Evolutionary conservation across 1,140 invertebrate species (phyloP), one percentile per base, ranked within the genome.

Genomic region (Ditylenchus dipsaci): DNA sequence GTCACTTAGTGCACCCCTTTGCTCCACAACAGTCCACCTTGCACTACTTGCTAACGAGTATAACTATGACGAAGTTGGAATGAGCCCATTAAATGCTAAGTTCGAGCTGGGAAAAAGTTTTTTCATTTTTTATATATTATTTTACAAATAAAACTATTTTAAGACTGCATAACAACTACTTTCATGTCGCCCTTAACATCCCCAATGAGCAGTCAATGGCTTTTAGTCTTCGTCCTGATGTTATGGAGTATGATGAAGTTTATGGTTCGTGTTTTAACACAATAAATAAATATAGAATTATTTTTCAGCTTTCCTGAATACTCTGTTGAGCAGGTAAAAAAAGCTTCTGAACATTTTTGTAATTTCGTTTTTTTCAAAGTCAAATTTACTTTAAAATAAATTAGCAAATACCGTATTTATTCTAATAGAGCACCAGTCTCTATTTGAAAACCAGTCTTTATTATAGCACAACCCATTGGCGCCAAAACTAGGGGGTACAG

Each of bases 31-130:
- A 85, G 84, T 1, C 85, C 85, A 9, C 84, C n/a, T 80, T 78
- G 9, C 77, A 79, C n/a, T 85, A 84, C 76, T 86, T 8, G 21
- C n/a, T 5, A 65, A 65, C 21, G 63, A 78, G 23, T 86, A 86
- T 73, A 83, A 80, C 64, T 76, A 80, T 19, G 85, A 86, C 69
- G 83, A 83, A 45, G 78, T 86, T 19, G 86, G 86, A 23, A 69
- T 85, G 69, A 83, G 83, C 68, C 81, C 84, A 17, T 78, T 74
- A 0, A 73, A 65, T 19, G 47, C 49, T 17, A 42, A 19, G n/a
- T 43, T 43, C 11, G 61, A 43, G 33, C 65, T 66, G n/a, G 19
- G 7, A 60, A 30, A 58, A 67, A 66, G 76, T 65, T 59, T n/a
- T 21, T n/a, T n/a, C n/a, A n/a, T 70, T 26, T 30, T 47, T 15